Percentiles rank a stretch among this genome's conserved stretches.
These are phyloP conservation scores for Hyles euphorbiae DNA, from an alignment of 1,140 invertebrate species.

Conservation along the genomic window DNA sequence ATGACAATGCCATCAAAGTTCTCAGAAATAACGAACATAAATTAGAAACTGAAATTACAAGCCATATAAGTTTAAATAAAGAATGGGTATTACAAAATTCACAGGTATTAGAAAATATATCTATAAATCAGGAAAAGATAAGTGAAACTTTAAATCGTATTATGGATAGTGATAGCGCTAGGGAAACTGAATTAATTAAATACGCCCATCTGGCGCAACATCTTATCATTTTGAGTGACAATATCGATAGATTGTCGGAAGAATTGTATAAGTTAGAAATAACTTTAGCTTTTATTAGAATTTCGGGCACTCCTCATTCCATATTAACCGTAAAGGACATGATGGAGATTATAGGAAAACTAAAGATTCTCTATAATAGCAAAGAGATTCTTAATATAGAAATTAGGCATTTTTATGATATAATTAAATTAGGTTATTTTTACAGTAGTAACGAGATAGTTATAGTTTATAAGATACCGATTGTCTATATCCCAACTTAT, in stretches of 20 bases:
- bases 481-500: conserved; percentile 21
- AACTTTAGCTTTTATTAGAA: conserved; percentile 33
- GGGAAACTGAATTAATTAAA: conserved; percentile 23
- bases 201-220: conserved; percentile 33
- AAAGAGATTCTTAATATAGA: conserved; percentile 26
- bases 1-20: conserved; percentile 20
- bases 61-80: conserved; percentile 23
- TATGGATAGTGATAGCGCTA: conserved; percentile 7
- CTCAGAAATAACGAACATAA: conserved; percentile 18
- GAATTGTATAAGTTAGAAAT: conserved; percentile 34
- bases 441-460: conserved; percentile 28
- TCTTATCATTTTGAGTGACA: conserved; percentile 32
- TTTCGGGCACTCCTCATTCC: conserved; percentile 25
- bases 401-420: conserved; percentile 34
- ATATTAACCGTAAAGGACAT: conserved; percentile 23
- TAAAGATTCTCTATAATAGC: conserved; percentile 22
- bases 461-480: conserved; percentile 32
- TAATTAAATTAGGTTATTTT: conserved; percentile 33
- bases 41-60: conserved; percentile 18
- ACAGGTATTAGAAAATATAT: conserved; percentile 12
- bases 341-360: conserved; percentile 23
- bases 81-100: conserved; percentile 17
- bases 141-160: conserved; percentile 5
- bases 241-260: conserved; percentile 28
- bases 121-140: conserved; percentile 20